Base-by-base conservation (phyloP, 2,797 vertebrate species). In the Podarcis lilfordi region DNA sequence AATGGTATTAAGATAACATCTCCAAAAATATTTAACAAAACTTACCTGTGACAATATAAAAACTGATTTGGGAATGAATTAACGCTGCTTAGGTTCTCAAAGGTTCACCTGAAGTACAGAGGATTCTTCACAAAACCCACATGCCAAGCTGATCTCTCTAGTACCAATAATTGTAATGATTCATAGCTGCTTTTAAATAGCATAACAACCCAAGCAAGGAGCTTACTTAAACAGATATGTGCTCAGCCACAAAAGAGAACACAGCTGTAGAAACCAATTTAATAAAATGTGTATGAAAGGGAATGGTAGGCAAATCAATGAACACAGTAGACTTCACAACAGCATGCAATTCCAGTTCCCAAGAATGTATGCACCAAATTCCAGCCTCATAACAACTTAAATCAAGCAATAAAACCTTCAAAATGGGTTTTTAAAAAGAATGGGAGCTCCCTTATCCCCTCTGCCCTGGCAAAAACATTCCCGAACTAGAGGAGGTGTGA, bases 381-480 rank as follows among this genome's bases (percentile, higher is more conserved):
- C 92, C 92, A 95, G 90, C 75, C 88, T 92, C 89, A 89, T 92
- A 94, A 91, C 88, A 91, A 89, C 84, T 93, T 94, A 94, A 94
- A 92, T 94, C 91, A 94, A 92, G 86, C 91, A 89, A 94, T 93
- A 95, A 96, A 95, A 92, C 85, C 91, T 92, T 94, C 83, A 93
- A 89, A 95, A 95, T 91, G 89, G 50, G 89, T 95, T 94, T 93
- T 80, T 88, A 93, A 25, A 1, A 13, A 84, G 29, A 87, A 75
- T 72, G 50, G 0, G 1, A 0, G 86, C 87, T 89, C 86, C 90
- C 80, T 89, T 90, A 91, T 72, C 91, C 90, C 85, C 85, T 91
- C 59, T 91, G 19, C 55, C 80, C 81, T 88, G 64, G 66, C 75
- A 88, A 91, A 91, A 78, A 77, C 11, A 85, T 27, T 77, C 25